Base-by-base conservation (phyloP, 2,888 invertebrate species). In the Apocheima hispidaria region DNA sequence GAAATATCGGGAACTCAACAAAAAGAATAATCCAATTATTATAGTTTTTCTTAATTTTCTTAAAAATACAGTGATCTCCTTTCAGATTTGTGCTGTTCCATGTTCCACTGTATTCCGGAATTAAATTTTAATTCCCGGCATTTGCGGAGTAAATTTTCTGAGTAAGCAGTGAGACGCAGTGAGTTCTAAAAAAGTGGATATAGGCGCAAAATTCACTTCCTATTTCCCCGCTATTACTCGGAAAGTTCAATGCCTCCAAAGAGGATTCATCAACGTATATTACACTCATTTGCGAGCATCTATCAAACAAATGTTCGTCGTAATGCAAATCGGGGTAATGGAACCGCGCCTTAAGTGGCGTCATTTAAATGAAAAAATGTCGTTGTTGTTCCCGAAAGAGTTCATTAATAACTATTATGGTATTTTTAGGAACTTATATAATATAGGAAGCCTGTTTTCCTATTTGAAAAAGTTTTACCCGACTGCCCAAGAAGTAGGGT, bases 311-410 rank as follows among this genome's bases (percentile, higher is more conserved):
- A 61, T 61, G 55, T 56, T 56, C 51, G 43, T 43, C 53, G 21
- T 53, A 12, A 52, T 40, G 28, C 33, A 60, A 54, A 54, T 54
- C 60, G 55, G 38, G 38, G 46, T 63, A 63, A 55, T 60, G 41
- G 48, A n/a, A 36, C 61, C 52, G 48, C 48, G 33, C 61, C 61
- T 57, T 57, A 52, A 62, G 41, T 56, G 55, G 43, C 41, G 55
- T 56, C 61, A 53, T 62, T 62, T 41, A 23, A 28, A 41, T 58
- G 56, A 38, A 51, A 56, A 46, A 57, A 30, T 26, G 56, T 40
- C 53, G 36, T 21, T 9, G n/a, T 21, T 5, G 6, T 38, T 14
- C 14, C 14, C 21, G 50, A 7, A 57, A 57, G 30, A 20, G 30
- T 30, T 18, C 30, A 46, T 30, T 44, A 44, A 44, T 28, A 16